phyloP scores from a whole-genome alignment of 35 echinoderm and acorn worm species.

The Holothuria glaberrima region DNA sequence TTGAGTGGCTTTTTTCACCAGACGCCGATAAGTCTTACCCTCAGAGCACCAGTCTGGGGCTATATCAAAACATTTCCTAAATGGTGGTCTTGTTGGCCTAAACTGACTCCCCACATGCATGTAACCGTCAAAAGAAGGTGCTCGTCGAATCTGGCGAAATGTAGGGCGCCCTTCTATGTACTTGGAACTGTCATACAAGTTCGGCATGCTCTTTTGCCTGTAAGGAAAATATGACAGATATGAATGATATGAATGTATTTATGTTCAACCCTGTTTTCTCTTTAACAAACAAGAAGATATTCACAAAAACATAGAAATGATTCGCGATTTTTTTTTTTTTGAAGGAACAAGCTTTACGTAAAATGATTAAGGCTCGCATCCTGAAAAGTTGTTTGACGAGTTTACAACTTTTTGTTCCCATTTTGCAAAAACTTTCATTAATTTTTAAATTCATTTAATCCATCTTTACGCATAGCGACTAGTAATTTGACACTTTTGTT shows the following conservation, averaged over 20 bases:
- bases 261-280: not conserved
- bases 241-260: no score
- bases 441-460: no score
- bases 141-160: constrained; percentile 11
- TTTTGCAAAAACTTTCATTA: no score
- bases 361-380: no score
- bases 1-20: constrained; percentile 1
- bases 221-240: not conserved
- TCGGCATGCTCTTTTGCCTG: constrained; percentile 43
- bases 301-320: not conserved
- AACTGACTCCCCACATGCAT: constrained; percentile 43
- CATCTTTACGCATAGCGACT: no score
- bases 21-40: constrained; percentile 35
- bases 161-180: not conserved
- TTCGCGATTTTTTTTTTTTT: not conserved
- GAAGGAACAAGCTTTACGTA: no score
- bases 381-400: no score
- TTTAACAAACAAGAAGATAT: not conserved
- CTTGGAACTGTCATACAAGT: not conserved
- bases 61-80: constrained; percentile 41
- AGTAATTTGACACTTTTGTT: no score
- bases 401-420: no score
- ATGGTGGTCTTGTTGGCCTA: not conserved
- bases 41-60: constrained; percentile 57
- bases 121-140: constrained; percentile 52